Evolutionary conservation across 2,113 vertebrate species (phyloP), one percentile per base, ranked within the genome.

Genomic region (Elephas maximus): DNA sequence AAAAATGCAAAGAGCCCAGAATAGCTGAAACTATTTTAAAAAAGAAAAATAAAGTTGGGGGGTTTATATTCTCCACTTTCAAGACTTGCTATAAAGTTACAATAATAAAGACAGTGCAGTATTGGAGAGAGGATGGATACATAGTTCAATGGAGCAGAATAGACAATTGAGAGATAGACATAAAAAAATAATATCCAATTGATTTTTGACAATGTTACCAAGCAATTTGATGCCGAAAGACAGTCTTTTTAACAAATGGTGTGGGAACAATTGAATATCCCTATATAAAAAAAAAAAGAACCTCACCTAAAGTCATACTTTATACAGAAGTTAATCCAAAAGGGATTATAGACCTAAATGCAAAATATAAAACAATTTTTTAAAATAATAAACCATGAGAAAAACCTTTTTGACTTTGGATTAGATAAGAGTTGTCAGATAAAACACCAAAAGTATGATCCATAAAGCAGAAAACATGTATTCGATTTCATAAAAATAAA

Each of bases 261-360:
- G 26, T 11, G 86, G 4, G 21, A 96, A 78, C 5, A 90, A 73
- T 79, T 44, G 28, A 44, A 62, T 12, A 94, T 80, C 5, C 15
- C 51, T 62, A 51, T 62, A 51, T 62, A 76, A 9, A 51, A 18
- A 62, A 74, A 48, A 63, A 62, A 17, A 45, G 33, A 20, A 37
- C 15, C 17, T 86, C 17, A 76, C 28, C 5, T 94, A 24, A 89
- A 48, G 76, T 67, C 20, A 83, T 9, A 45, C 45, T 9, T 28
- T 45, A 44, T 73, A 7, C 44, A 79, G 86, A 96, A 81, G 28
- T 45, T 95, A 90, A 96, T 95, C 93, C 3, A 62, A 95, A 92
- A 74, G 74, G 76, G 18, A 57, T 93, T 78, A 67, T 23, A 44
- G 73, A 33, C 28, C 12, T 73, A 77, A 88, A 57, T 91, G 6